phyloP scores from a whole-genome alignment of 2,888 invertebrate species.

The Ochropacha duplaris region DNA sequence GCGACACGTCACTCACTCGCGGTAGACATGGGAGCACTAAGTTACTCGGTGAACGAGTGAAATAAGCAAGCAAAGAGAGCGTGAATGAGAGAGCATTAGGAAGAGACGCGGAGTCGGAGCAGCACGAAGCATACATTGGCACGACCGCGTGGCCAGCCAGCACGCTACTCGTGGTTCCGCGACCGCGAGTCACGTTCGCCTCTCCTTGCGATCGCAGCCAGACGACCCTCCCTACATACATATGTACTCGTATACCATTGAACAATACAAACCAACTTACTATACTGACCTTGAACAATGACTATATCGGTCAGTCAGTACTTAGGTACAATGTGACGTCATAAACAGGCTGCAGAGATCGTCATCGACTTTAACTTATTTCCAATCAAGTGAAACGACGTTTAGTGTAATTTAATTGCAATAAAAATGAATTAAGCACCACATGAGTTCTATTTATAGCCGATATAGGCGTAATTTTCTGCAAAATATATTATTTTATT shows the following conservation, averaged over 20 bases:
- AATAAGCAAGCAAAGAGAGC: constrained; percentile 58
- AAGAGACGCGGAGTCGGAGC: constrained; percentile 30
- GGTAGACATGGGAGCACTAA: constrained; percentile 64
- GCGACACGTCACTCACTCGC: constrained; percentile 63
- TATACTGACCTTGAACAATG: neutral
- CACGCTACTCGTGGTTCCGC: constrained; percentile 21
- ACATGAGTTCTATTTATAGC: neutral
- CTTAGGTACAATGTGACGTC: neutral
- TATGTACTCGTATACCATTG: neutral
- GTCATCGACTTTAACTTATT: neutral
- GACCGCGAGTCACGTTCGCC: constrained; percentile 11
- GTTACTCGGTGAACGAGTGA: constrained; percentile 36
- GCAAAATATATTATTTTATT: neutral
- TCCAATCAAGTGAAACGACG: too few species aligned
- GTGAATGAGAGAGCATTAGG: constrained; percentile 62
- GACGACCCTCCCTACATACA: neutral
- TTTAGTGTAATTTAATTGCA: neutral
- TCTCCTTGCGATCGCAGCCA: neutral
- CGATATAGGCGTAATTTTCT: neutral
- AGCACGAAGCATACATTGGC: constrained; percentile 11
- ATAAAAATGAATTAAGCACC: neutral
- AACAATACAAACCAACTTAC: neutral
- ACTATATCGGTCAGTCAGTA: neutral
- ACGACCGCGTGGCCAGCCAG: constrained; percentile 22
- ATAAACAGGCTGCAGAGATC: neutral